Conservation (phyloP, 2,113 vertebrate species). For the Aspiorhynchus laticeps region DNA sequence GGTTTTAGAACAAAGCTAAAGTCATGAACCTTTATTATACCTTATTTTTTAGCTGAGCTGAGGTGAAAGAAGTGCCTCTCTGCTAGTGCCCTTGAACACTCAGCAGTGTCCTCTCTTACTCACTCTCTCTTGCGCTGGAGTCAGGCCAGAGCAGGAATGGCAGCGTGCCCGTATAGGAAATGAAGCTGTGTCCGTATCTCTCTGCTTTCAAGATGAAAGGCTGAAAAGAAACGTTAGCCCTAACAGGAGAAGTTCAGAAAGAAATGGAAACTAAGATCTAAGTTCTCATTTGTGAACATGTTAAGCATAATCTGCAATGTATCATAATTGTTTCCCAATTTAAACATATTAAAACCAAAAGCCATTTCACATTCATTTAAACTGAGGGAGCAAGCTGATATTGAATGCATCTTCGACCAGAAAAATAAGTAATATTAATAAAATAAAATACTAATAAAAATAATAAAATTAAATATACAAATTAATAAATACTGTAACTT, state of each 20-base stretch:
- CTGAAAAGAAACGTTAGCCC: slow-evolving; percentile 32
- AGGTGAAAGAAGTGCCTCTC: slow-evolving; percentile 28
- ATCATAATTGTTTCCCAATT: not conserved
- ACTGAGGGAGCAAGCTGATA: not conserved
- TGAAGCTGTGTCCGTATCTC: slow-evolving; percentile 45
- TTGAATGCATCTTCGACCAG: not conserved
- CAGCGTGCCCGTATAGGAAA: slow-evolving; percentile 48
- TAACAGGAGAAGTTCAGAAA: not conserved
- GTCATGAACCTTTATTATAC: slow-evolving; percentile 22
- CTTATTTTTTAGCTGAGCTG: slow-evolving; percentile 41
- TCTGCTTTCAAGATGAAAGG: slow-evolving; percentile 39
- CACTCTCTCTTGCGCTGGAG: slow-evolving; percentile 14
- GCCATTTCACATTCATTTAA: not conserved
- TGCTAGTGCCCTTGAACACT: slow-evolving; percentile 46
- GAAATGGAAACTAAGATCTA: not conserved
- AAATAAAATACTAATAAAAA: not conserved
- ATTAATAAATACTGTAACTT: not conserved
- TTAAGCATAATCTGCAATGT: not conserved
- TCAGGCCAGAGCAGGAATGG: slow-evolving; percentile 39
- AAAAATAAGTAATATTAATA: not conserved
- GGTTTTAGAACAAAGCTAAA: not conserved
- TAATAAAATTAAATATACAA: not conserved
- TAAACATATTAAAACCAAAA: not conserved
- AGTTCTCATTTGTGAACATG: not conserved
- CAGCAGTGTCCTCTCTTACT: slow-evolving; percentile 44